Conservation (phyloP, 35 echinoderm and acorn worm genomes). For the Lytechinus variegatus region DNA sequence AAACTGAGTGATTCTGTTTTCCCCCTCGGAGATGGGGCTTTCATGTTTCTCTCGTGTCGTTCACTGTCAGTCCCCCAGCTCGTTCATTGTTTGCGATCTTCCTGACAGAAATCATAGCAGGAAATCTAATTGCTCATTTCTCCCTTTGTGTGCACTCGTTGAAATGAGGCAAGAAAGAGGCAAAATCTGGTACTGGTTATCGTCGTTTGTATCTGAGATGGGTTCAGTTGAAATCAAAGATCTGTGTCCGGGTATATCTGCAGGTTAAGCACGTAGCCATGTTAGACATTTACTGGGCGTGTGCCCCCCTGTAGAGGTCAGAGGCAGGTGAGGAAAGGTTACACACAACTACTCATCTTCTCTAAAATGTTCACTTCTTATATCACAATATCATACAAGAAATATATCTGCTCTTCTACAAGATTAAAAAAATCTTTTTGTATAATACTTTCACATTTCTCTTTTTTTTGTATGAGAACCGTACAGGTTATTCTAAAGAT, state of each 20-base stretch:
- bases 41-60: slow-evolving; percentile 35
- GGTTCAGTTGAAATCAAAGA: not conserved
- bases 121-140: slow-evolving; percentile 33
- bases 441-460: too few species aligned
- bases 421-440: not conserved
- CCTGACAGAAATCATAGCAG: slow-evolving; percentile 48
- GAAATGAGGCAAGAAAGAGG: slow-evolving; percentile 1
- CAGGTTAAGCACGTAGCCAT: not conserved
- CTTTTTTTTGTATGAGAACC: too few species aligned
- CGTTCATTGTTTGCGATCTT: slow-evolving; percentile 31
- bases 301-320: not conserved
- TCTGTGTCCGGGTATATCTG: not conserved
- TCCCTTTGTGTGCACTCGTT: not conserved
- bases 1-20: slow-evolving; percentile 43
- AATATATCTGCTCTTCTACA: not conserved
- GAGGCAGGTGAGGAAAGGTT: not conserved
- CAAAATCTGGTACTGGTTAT: slow-evolving; percentile 17
- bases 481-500: too few species aligned
- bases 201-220: slow-evolving; percentile 10
- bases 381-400: not conserved
- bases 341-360: not conserved
- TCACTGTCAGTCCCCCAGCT: slow-evolving; percentile 15
- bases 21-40: not conserved
- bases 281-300: not conserved
- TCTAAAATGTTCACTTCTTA: not conserved